Evolutionary conservation across 2,113 vertebrate species (phyloP).

Genomic region (Aix galericulata): DNA sequence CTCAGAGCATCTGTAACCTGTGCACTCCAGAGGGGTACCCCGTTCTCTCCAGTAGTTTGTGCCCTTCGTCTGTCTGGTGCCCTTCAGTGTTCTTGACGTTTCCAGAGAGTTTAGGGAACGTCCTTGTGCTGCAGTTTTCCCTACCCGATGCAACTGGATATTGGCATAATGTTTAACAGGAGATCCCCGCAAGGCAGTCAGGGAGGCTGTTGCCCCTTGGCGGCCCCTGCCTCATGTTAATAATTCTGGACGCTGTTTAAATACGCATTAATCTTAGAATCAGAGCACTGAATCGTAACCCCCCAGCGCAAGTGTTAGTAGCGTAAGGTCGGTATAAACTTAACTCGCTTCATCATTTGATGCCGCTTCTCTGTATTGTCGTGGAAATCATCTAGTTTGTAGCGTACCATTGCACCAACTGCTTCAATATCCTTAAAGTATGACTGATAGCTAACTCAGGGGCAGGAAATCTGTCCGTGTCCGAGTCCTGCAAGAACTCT

Average conservation of each 20-base stretch:
- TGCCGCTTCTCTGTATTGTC: background rate
- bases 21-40: background rate
- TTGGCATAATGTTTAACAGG: background rate
- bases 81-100: background rate
- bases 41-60: accelerated
- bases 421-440: background rate
- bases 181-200: background rate
- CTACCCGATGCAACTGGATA: background rate
- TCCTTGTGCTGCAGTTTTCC: background rate
- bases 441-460: background rate
- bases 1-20: accelerated
- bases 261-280: background rate
- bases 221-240: background rate
- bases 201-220: background rate
- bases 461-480: background rate
- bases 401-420: background rate
- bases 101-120: background rate
- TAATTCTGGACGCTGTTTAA: background rate
- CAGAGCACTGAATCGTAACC: background rate
- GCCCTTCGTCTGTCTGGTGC: background rate
- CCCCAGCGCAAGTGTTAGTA: background rate
- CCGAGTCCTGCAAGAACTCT: background rate
- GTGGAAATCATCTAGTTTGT: constrained; percentile 14
- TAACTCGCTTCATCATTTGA: background rate
- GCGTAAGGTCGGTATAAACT: background rate